Percentiles rank a stretch among this genome's conserved stretches.
phyloP scores from a whole-genome alignment of 2,797 vertebrate species.

The Craterocephalus amniculus region DNA sequence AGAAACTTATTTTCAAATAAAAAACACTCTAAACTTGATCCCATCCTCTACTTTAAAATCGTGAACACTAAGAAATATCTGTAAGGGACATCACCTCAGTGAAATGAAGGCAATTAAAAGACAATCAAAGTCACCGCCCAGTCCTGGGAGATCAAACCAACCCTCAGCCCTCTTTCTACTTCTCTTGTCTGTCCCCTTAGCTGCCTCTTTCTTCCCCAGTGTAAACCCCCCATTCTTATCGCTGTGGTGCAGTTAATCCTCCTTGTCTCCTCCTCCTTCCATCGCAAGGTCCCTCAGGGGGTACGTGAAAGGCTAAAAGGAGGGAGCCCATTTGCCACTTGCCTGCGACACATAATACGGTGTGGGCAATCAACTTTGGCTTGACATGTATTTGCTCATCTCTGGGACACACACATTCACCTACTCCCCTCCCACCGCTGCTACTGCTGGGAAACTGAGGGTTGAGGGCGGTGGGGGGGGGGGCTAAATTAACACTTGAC shows the following conservation, averaged over 20 bases:
- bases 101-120: constrained; percentile 71
- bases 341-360: constrained; percentile 96
- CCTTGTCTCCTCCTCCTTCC: constrained; percentile 69
- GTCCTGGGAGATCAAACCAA: constrained; percentile 79
- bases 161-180: constrained; percentile 59
- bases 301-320: constrained; percentile 82
- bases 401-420: constrained; percentile 87
- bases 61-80: constrained; percentile 29
- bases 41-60: constrained; percentile 26
- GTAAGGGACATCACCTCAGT: constrained; percentile 53
- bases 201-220: constrained; percentile 57
- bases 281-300: constrained; percentile 62
- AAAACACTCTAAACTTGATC: constrained; percentile 10
- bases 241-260: constrained; percentile 89
- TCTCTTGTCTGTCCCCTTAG: constrained; percentile 55
- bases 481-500: constrained; percentile 99
- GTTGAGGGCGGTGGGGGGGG: constrained; percentile 40
- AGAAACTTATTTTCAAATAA: constrained; percentile 17
- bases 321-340: constrained; percentile 95
- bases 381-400: constrained; percentile 99
- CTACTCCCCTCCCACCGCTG: constrained; percentile 71
- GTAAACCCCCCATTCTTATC: constrained; percentile 83
- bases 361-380: constrained; percentile 98
- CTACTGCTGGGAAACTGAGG: constrained; percentile 74
- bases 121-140: constrained; percentile 78